A percentile compares a stretch with the other conserved stretches of the same genome.
phyloP scores from a whole-genome alignment of 2,797 vertebrate species.

The Tenualosa ilisha region DNA sequence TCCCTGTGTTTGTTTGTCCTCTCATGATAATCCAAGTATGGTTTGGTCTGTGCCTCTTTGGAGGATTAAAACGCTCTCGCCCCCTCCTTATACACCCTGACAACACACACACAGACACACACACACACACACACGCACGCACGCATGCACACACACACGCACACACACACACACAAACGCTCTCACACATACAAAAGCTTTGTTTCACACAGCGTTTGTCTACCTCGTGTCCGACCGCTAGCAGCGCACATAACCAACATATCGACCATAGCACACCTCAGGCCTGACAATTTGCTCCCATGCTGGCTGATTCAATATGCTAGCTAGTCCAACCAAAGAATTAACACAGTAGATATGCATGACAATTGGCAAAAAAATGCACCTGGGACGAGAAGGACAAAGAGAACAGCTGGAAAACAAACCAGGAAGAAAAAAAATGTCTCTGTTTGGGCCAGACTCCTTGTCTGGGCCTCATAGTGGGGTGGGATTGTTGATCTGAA shows the following conservation, averaged over 20 bases:
- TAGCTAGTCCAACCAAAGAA: too few relatives aligned
- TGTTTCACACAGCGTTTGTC: too few relatives aligned
- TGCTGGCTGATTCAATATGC: too few relatives aligned
- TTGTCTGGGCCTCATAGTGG: background rate
- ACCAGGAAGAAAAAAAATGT: too few relatives aligned
- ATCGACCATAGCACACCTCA: background rate
- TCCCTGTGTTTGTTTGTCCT: slow-evolving; percentile 32
- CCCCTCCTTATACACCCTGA: background rate
- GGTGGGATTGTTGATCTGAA: background rate
- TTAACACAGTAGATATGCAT: too few relatives aligned
- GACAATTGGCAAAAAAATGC: background rate
- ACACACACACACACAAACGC: background rate
- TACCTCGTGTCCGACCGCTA: background rate
- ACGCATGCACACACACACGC: background rate
- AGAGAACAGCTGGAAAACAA: too few relatives aligned
- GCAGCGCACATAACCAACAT: background rate
- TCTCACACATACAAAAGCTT: too few relatives aligned
- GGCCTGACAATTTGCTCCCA: too few relatives aligned
- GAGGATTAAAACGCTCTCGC: slow-evolving; percentile 35
- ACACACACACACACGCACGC: background rate
- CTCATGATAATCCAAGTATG: slow-evolving; percentile 28
- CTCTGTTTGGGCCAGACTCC: background rate
- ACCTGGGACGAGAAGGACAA: too few relatives aligned
- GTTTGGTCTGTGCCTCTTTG: slow-evolving; percentile 32
- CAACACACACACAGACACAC: background rate